phyloP scores from a whole-genome alignment of 2,888 invertebrate genomes.

The Meandrusa payeni region DNA sequence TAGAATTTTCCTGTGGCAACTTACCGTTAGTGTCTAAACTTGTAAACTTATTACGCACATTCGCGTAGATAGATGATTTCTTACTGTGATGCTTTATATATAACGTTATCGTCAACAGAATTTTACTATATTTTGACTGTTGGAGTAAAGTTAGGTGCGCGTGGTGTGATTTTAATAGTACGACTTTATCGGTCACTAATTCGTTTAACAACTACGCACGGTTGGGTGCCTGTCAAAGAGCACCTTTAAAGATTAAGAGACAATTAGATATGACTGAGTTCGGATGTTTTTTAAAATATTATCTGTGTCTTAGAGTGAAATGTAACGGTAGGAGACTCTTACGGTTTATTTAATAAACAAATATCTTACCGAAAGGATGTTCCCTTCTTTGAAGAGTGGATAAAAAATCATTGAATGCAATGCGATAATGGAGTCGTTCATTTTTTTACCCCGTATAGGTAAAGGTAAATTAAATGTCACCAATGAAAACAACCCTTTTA shows the following conservation, averaged over 20 bases:
- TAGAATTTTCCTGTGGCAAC: slow-evolving; percentile 28
- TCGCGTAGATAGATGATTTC: slow-evolving; percentile 74
- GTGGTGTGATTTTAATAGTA: slow-evolving; percentile 14
- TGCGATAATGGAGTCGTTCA: too few species aligned
- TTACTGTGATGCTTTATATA: slow-evolving; percentile 73
- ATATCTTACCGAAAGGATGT: neutral
- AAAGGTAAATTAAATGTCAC: too few species aligned
- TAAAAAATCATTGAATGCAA: too few species aligned
- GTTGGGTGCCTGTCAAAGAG: neutral
- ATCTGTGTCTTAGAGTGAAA: slow-evolving; percentile 8
- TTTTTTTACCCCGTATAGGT: too few species aligned
- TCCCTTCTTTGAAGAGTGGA: neutral
- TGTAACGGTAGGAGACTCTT: slow-evolving; percentile 15
- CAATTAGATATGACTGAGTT: slow-evolving; percentile 12
- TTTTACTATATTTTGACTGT: slow-evolving; percentile 35
- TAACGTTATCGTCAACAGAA: slow-evolving; percentile 48
- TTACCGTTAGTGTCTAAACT: slow-evolving; percentile 44
- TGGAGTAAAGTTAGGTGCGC: slow-evolving; percentile 25
- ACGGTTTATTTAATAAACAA: slow-evolving; percentile 7
- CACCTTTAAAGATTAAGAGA: slow-evolving; percentile 5
- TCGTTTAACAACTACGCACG: neutral
- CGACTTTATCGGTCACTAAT: slow-evolving; percentile 2
- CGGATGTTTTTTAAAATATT: slow-evolving; percentile 10
- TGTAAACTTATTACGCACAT: slow-evolving; percentile 71
- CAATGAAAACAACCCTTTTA: too few species aligned